Evolutionary conservation across 23 tunicate species (phyloP), one percentile per base, ranked within the genome.

Genomic region (Styela plicata): DNA sequence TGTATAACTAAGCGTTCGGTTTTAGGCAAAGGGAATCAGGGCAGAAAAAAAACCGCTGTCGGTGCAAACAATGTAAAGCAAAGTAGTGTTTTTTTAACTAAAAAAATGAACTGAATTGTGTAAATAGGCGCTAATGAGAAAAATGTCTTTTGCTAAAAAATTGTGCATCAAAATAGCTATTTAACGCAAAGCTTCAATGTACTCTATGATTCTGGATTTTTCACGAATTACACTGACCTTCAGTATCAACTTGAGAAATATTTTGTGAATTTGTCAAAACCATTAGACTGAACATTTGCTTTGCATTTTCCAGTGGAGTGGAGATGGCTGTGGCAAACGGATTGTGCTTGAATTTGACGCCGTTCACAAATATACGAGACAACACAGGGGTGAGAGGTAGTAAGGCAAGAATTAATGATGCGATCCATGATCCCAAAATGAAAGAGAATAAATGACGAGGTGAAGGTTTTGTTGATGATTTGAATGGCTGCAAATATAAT

Each of bases 401-500:
- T 7, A 93, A 26, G 3, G 93, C 89, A 17, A 87, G 78, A 26
- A 70, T 19, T 2, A 85, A 19, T 18, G 98, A 88, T 3, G 64
- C 22, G 3, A 52, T 33, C 98, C 98, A 93, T 1, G 98, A 21
- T 18, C 65, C 33, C 7, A 34, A 52, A 28, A 93, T 73, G 31
- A 88, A 34, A 24, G 69, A 0, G 1, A 82, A 10, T 7, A 93
- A 80, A 17, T 31, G 24, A 1, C 64, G 33, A 18, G 37, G 28
- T 3, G 44, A 36, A 31, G 93, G 98, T 79, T 63, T 52, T 22
- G 78, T 70, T 18, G 92, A 65, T 13, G 92, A 84, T 1, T 61
- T 5, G 62, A 93, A 84, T 2, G 98, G 98, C 98, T 93, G 63
- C 31, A 91, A 86, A n/a, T n/a, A n/a, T n/a, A n/a, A n/a, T n/a